These are phyloP conservation scores for Syngnathus scovelli DNA, from an alignment of 2,113 vertebrate genomes.

Conservation along the genomic window DNA sequence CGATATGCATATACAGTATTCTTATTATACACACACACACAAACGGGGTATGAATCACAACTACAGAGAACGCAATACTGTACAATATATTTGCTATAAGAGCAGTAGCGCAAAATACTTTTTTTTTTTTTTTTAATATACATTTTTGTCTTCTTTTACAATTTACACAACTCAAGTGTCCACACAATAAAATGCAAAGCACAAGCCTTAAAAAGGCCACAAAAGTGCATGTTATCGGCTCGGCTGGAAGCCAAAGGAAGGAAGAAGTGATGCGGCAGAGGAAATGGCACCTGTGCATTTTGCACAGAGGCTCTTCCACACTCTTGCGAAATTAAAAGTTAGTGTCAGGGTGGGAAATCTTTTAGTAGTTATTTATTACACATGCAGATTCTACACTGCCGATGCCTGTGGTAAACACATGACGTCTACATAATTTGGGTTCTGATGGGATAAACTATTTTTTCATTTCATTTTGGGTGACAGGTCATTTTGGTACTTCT, in stretches of 20 bases:
- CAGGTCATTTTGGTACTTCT: conserved; percentile 30
- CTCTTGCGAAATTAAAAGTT: conserved; percentile 40
- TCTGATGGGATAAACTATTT: conserved; percentile 16
- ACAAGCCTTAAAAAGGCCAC: conserved; percentile 76
- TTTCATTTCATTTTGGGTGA: conserved; percentile 37
- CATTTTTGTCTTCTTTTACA: conserved; percentile 57
- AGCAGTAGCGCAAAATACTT: conserved; percentile 69
- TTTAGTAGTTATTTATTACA: conserved; percentile 42
- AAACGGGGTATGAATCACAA: conserved; percentile 63
- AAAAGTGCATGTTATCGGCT: conserved; percentile 80
- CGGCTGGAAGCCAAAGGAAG: conserved; percentile 72
- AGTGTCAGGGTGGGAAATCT: conserved; percentile 38
- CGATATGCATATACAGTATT: conserved; percentile 61
- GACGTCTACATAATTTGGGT: conserved; percentile 7
- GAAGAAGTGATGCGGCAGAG: conserved; percentile 27
- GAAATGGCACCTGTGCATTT: conserved; percentile 18
- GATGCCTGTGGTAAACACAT: background rate
- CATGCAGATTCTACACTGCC: conserved; percentile 35
- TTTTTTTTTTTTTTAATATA: conserved; percentile 51
- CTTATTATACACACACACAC: conserved; percentile 52
- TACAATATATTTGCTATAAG: conserved; percentile 70
- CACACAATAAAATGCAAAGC: conserved; percentile 62
- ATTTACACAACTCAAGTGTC: conserved; percentile 61
- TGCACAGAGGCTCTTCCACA: conserved; percentile 23
- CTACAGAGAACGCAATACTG: conserved; percentile 66